A percentile compares a stretch with the other conserved stretches of the same genome.
Conservation (phyloP, 2,888 invertebrate genomes). For the Phengaris alcon region DNA sequence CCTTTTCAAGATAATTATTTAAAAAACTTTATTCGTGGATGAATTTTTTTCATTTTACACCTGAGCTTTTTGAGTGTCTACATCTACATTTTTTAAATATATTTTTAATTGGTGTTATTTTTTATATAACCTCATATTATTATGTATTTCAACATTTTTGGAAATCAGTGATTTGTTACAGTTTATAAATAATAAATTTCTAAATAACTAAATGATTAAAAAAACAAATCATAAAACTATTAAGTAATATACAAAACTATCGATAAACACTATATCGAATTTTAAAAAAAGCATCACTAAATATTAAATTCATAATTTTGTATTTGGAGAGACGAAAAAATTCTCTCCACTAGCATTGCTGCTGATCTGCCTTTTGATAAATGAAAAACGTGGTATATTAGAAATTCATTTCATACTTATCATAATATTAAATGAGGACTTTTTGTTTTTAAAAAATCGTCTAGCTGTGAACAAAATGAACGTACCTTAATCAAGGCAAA, state of each 20-base stretch:
- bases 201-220: not conserved
- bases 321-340: constrained; percentile 8
- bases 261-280: constrained; percentile 36
- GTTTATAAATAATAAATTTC: constrained; percentile 9
- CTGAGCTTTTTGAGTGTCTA: too few relatives aligned
- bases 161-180: not conserved
- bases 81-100: too few relatives aligned
- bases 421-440: not conserved
- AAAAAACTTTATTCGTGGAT: constrained; percentile 36
- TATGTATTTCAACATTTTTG: not conserved
- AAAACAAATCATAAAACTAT: constrained; percentile 16
- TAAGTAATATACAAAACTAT: constrained; percentile 32
- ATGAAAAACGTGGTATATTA: constrained; percentile 2
- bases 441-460: not conserved
- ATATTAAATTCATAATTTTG: constrained; percentile 19
- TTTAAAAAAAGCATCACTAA: constrained; percentile 36
- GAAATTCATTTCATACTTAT: not conserved
- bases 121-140: not conserved
- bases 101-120: not conserved
- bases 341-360: not conserved
- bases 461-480: not conserved
- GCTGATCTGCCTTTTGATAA: constrained; percentile 14
- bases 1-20: constrained; percentile 52
- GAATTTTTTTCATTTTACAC: not conserved
- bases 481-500: not conserved